Evolutionary conservation across 2,113 vertebrate genomes (phyloP).

Genomic region (Melanotaenia duboulayi): DNA sequence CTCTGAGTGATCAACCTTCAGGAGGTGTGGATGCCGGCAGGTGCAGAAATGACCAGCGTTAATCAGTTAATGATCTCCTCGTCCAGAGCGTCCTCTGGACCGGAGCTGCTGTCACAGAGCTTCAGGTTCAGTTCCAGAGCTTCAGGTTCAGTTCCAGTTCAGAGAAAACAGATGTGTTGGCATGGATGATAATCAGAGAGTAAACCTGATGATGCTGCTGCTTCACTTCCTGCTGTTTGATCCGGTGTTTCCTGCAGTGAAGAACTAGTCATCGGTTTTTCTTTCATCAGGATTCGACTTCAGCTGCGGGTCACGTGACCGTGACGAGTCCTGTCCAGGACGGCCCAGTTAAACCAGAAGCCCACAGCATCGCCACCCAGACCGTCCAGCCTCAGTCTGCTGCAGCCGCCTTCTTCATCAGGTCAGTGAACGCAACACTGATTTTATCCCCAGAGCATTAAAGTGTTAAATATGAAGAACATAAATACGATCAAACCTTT

Average conservation of each 20-base stretch:
- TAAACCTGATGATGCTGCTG: too few species aligned
- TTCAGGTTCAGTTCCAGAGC: too few species aligned
- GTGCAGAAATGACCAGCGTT: neutral
- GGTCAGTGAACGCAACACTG: constrained; percentile 54
- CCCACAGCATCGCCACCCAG: constrained; percentile 59
- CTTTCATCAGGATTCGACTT: neutral
- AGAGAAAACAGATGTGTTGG: too few species aligned
- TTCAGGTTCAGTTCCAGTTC: too few species aligned
- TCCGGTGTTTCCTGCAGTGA: too few species aligned
- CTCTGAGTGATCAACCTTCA: too few species aligned
- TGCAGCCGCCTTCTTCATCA: constrained; percentile 59
- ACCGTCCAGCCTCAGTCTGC: constrained; percentile 44
- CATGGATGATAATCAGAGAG: too few species aligned
- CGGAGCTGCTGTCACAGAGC: too few species aligned
- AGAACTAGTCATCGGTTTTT: neutral
- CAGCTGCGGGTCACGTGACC: constrained; percentile 11
- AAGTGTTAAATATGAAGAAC: too few species aligned
- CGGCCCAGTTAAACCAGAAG: constrained; percentile 12
- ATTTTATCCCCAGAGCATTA: too few species aligned
- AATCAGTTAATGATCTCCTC: constrained; percentile 39
- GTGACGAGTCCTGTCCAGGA: neutral
- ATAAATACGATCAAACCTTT: too few species aligned
- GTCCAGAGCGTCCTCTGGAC: constrained; percentile 3
- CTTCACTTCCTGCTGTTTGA: neutral
- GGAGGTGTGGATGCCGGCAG: too few species aligned